Base-by-base conservation (phyloP, 2,888 invertebrate species). In the Carcina quercana region DNA sequence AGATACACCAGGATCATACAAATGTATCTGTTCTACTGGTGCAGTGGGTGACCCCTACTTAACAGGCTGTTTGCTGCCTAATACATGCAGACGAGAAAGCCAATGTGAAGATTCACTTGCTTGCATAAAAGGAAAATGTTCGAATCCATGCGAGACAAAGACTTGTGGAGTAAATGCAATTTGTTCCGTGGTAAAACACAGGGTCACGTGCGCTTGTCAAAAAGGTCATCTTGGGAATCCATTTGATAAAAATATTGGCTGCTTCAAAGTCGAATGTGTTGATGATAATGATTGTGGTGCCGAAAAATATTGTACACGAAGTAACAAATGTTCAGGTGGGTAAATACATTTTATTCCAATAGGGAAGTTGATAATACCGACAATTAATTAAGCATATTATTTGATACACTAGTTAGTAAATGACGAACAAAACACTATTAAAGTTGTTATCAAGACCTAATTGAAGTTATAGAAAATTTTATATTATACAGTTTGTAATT, bases 231-330 rank as follows among this genome's bases (percentile, higher is more conserved):
- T 95, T 15, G 96, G 96, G 5, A 94, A 95, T 75, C 90, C 94
- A 3, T 86, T 87, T 33, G 93, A 94, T 54, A 79, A 84, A 32
- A 86, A 86, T 30, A 86, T 94, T 30, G 96, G 96, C 19, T 96
- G 95, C 58, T 95, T 94, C 64, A 93, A 92, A 72, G 96, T 95
- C 2, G 95, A 96, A 73, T 96, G 96, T 67, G 79, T 92, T 1
- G 87, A 87, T 25, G 87, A 92, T 59, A 86, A 87, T 21, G 94
- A 95, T 47, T 96, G 96, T 56, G 73, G 91, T 2, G 67, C 58
- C 17, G 91, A 93, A 40, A 92, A 91, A 66, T 88, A 88, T 45
- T 96, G 96, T 56, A 66, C 74, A 3, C 87, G 87, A 48, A 89
- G 84, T 29, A 93, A 94, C 63, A 94, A 93, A 71, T 95, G 94